Evolutionary conservation across 2,797 vertebrate species (phyloP).

Genomic region (Delichon dasypus): DNA sequence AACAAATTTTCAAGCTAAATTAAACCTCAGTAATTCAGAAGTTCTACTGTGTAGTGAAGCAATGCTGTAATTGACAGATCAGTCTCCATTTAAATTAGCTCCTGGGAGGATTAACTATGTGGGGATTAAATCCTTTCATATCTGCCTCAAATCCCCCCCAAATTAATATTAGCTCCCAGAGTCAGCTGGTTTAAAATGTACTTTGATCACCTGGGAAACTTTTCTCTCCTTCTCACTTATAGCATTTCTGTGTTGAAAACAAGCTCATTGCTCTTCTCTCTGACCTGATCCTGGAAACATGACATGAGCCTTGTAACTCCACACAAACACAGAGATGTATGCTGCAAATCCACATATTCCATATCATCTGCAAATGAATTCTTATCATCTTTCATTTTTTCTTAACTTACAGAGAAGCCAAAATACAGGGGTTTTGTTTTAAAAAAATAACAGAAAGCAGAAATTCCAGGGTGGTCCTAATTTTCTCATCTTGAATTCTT

Average conservation of each 20-base stretch:
- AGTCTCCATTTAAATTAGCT: conserved; percentile 49
- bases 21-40: conserved; percentile 36
- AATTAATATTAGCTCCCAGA: conserved; percentile 1
- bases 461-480: conserved; percentile 33
- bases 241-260: not conserved
- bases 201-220: conserved; percentile 51
- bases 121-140: conserved; percentile 57
- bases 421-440: not conserved
- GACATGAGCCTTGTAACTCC: not conserved
- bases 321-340: not conserved
- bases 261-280: not conserved
- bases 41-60: not conserved
- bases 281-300: not conserved
- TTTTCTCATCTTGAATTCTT: conserved; percentile 32
- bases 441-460: not conserved
- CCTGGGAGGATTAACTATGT: conserved; percentile 25
- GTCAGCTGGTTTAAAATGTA: conserved; percentile 17
- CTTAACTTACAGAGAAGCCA: not conserved
- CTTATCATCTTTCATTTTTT: not conserved
- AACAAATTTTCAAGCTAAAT: conserved; percentile 55
- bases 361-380: not conserved
- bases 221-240: not conserved
- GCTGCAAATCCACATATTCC: not conserved
- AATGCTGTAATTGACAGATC: conserved; percentile 32
- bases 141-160: conserved; percentile 6